Percentiles rank a stretch among this genome's conserved stretches.
These are phyloP conservation scores for Glossophaga mutica DNA, from an alignment of 2,797 vertebrate species.

Conservation along the genomic window DNA sequence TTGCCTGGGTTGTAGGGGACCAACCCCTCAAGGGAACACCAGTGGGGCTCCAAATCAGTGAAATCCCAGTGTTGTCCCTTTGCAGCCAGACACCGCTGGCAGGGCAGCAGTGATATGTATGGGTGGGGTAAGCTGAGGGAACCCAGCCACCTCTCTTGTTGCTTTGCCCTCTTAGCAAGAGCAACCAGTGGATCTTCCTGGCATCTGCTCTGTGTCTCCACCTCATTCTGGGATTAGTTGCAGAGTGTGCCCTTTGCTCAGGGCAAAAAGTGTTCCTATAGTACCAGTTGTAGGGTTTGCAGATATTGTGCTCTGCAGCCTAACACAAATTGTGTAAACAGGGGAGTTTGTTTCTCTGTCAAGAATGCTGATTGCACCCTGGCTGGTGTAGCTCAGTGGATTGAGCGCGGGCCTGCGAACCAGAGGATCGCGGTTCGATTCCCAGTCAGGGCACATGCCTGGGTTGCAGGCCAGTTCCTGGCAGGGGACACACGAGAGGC, in stretches of 20 bases:
- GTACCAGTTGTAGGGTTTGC: too few species aligned
- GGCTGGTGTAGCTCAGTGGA: too few species aligned
- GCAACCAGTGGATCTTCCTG: neutral
- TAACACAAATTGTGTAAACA: neutral
- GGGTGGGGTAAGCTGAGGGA: neutral
- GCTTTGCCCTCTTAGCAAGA: neutral
- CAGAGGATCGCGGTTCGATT: too few species aligned
- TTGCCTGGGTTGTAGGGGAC: neutral
- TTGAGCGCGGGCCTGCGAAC: too few species aligned
- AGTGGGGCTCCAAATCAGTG: neutral
- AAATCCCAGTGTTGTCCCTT: neutral
- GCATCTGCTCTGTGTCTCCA: neutral
- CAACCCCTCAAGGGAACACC: neutral
- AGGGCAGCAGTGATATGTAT: neutral
- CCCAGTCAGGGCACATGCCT: too few species aligned
- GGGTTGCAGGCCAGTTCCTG: too few species aligned
- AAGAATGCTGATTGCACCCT: neutral
- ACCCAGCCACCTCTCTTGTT: neutral
- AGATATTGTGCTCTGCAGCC: neutral
- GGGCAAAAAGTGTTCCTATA: neutral
- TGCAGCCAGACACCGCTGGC: neutral
- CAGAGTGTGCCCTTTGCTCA: neutral
- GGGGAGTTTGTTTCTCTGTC: neutral
- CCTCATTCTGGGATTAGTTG: neutral
- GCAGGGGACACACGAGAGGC: too few species aligned